Percentiles rank a stretch among this genome's conserved stretches.
phyloP scores from a whole-genome alignment of 2,797 vertebrate genomes.

The Manis pentadactyla region DNA sequence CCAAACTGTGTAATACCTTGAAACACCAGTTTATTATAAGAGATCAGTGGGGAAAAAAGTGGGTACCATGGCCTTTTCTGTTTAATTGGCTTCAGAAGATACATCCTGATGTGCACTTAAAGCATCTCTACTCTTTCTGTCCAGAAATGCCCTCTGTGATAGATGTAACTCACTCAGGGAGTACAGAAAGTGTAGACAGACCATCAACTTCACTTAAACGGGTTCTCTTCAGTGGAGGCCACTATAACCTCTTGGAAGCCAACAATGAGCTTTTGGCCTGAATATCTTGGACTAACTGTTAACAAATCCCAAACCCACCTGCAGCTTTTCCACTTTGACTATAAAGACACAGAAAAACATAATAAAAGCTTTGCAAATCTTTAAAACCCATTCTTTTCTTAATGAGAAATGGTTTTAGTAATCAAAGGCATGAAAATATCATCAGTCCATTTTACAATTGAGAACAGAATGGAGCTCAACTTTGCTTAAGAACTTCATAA shows the following conservation, averaged over 20 bases:
- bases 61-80: neutral
- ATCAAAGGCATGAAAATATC: constrained; percentile 12
- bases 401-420: neutral
- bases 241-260: neutral
- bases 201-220: neutral
- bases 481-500: neutral
- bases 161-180: neutral
- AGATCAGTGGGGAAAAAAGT: neutral
- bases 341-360: constrained; percentile 29
- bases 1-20: neutral
- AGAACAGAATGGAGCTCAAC: neutral
- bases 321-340: neutral
- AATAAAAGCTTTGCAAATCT: neutral
- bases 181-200: neutral
- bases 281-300: constrained; percentile 10
- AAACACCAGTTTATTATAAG: neutral
- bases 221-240: neutral
- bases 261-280: neutral
- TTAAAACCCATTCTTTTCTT: constrained; percentile 26
- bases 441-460: neutral
- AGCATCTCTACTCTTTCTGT: neutral
- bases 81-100: constrained; percentile 31
- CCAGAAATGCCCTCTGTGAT: neutral
- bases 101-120: neutral
- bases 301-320: neutral